Conservation (phyloP, 1,140 invertebrate genomes). For the Panagrolaimus sp. region DNA sequence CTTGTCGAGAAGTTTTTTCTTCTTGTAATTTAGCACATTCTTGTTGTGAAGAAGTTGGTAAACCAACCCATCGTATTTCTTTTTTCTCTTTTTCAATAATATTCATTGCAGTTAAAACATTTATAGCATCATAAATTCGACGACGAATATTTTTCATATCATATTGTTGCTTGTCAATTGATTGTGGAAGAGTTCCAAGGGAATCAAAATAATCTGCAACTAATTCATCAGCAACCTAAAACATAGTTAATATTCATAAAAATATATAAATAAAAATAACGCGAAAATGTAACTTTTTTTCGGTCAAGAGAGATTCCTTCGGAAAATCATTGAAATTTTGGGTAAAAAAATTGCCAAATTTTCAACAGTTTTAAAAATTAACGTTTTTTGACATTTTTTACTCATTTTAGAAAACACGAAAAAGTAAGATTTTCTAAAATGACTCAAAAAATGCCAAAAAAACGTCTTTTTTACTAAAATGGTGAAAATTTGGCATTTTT, state of each 20-base stretch:
- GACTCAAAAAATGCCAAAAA: no score
- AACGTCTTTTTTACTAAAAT: no score
- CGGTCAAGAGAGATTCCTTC: no score
- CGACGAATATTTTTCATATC: slow-evolving; percentile 98
- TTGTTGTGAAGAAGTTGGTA: slow-evolving; percentile 80
- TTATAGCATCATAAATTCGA: slow-evolving; percentile 94
- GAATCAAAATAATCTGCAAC: slow-evolving; percentile 72
- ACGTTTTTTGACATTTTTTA: no score
- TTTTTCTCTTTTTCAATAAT: slow-evolving; percentile 99
- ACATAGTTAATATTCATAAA: slow-evolving; percentile 72
- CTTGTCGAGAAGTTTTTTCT: slow-evolving; percentile 77
- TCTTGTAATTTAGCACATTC: slow-evolving; percentile 58
- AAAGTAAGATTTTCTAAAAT: no score
- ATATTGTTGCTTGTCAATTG: slow-evolving; percentile 70
- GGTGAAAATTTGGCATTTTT: no score
- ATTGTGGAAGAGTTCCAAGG: slow-evolving; percentile 17
- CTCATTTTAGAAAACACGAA: no score
- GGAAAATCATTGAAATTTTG: no score
- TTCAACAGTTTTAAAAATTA: no score
- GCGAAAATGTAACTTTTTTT: no score
- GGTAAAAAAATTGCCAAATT: no score
- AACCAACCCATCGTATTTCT: slow-evolving; percentile 93
- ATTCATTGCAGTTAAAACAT: slow-evolving; percentile 99
- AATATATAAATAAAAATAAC: neutral
- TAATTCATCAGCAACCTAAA: slow-evolving; percentile 88